phyloP scores from a whole-genome alignment of 2,797 vertebrate species.

The Melanotaenia boesemani region DNA sequence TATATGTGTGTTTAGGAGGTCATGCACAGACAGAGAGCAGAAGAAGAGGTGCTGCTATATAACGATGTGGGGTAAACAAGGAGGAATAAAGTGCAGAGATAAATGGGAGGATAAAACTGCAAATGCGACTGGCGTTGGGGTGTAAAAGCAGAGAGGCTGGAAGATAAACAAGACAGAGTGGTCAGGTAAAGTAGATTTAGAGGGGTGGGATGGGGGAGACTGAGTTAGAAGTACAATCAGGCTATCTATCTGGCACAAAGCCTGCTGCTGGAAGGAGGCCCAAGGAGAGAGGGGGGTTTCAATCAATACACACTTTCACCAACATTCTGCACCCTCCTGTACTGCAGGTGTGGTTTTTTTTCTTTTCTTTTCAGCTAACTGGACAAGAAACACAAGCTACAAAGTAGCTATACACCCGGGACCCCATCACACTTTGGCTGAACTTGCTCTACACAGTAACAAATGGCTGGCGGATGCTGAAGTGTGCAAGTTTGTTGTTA shows the following conservation, averaged over 20 bases:
- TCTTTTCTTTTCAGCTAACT: slow-evolving; percentile 16
- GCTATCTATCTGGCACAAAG: slow-evolving; percentile 57
- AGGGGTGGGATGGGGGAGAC: slow-evolving; percentile 32
- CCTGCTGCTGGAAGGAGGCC: slow-evolving; percentile 50
- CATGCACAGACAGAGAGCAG: neutral
- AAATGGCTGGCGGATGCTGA: slow-evolving; percentile 38
- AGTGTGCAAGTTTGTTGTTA: slow-evolving; percentile 37
- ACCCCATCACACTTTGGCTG: slow-evolving; percentile 24
- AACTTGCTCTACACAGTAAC: slow-evolving; percentile 30
- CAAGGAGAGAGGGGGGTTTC: slow-evolving; percentile 30
- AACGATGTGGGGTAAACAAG: slow-evolving; percentile 15
- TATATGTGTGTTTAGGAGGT: neutral
- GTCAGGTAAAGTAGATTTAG: slow-evolving; percentile 54
- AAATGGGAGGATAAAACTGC: slow-evolving; percentile 29
- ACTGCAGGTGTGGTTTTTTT: slow-evolving; percentile 18
- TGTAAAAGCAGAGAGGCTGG: slow-evolving; percentile 18
- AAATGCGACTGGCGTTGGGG: slow-evolving; percentile 1
- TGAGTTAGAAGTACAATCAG: slow-evolving; percentile 56
- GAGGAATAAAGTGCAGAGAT: slow-evolving; percentile 34
- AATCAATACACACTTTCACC: slow-evolving; percentile 66
- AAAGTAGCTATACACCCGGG: slow-evolving; percentile 37
- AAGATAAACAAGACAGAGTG: slow-evolving; percentile 49
- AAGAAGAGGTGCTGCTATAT: slow-evolving; percentile 7
- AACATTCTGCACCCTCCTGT: slow-evolving; percentile 41
- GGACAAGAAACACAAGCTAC: slow-evolving; percentile 37